These are phyloP conservation scores for Jordanella pulchra DNA, from an alignment of 2,797 vertebrate genomes.

Conservation along the genomic window DNA sequence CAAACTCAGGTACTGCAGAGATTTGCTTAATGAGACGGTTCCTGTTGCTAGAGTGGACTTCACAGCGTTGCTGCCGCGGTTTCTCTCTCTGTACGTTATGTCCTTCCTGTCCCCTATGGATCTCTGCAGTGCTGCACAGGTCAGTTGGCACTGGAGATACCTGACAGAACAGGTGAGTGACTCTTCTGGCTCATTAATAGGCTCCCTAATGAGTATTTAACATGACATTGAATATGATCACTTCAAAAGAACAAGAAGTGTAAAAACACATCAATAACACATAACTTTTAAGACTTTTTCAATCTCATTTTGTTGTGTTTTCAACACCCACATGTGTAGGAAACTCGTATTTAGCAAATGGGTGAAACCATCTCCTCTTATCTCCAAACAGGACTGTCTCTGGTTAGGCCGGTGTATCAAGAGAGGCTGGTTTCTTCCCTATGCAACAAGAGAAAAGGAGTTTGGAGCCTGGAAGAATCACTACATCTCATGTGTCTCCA, in stretches of 20 bases:
- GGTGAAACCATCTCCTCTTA: background rate
- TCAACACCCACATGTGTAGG: too few species aligned
- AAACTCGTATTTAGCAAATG: background rate
- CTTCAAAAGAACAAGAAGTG: too few species aligned
- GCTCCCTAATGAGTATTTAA: too few species aligned
- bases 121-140: constrained; percentile 81
- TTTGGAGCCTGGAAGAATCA: constrained; percentile 83
- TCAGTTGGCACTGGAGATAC: constrained; percentile 89
- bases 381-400: constrained; percentile 78
- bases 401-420: constrained; percentile 80
- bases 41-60: constrained; percentile 82
- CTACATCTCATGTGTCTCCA: constrained; percentile 78
- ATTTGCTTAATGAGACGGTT: constrained; percentile 77
- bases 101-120: constrained; percentile 86
- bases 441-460: constrained; percentile 73
- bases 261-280: too few species aligned
- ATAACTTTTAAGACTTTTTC: too few species aligned
- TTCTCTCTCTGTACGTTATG: constrained; percentile 85
- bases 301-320: too few species aligned
- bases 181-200: background rate
- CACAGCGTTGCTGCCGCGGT: constrained; percentile 81
- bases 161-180: constrained; percentile 85
- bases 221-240: too few species aligned
- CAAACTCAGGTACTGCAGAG: constrained; percentile 76
- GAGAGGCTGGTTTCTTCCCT: constrained; percentile 86